A percentile compares a stretch with the other conserved stretches of the same genome.
phyloP scores from a whole-genome alignment of 2,797 vertebrate genomes.

The Zenarchopterus dispar region DNA sequence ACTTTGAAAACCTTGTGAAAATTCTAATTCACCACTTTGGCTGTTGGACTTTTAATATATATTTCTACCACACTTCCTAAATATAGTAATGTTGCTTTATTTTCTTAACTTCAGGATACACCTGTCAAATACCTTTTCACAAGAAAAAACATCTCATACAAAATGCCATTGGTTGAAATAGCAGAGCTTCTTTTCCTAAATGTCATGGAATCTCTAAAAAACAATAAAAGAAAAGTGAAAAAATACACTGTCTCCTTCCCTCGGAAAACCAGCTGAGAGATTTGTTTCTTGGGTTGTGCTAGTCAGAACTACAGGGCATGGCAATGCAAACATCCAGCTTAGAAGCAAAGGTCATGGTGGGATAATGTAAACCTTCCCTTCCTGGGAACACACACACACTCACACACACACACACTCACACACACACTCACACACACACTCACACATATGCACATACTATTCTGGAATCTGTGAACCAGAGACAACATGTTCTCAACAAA shows the following conservation, averaged over 20 bases:
- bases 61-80: constrained; percentile 1
- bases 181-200: constrained; percentile 21
- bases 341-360: constrained; percentile 65
- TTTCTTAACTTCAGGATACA: constrained; percentile 5
- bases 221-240: constrained; percentile 34
- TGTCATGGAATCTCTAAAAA: constrained; percentile 37
- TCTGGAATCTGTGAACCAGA: too few species aligned
- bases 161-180: constrained; percentile 14
- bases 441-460: background rate
- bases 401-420: constrained; percentile 1
- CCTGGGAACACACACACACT: constrained; percentile 25
- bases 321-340: constrained; percentile 64
- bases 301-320: constrained; percentile 61
- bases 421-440: background rate
- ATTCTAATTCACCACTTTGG: background rate
- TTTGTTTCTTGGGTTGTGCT: constrained; percentile 34
- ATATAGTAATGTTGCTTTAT: constrained; percentile 26
- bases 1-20: constrained; percentile 34
- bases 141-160: constrained; percentile 9
- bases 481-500: too few species aligned
- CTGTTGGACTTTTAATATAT: constrained; percentile 10
- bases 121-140: constrained; percentile 19
- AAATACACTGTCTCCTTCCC: constrained; percentile 31
- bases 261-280: constrained; percentile 45
- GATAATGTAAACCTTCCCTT: constrained; percentile 50